Evolutionary conservation across 1,140 invertebrate genomes (phyloP).

Genomic region (Pseudomyrmex flavicornis): DNA sequence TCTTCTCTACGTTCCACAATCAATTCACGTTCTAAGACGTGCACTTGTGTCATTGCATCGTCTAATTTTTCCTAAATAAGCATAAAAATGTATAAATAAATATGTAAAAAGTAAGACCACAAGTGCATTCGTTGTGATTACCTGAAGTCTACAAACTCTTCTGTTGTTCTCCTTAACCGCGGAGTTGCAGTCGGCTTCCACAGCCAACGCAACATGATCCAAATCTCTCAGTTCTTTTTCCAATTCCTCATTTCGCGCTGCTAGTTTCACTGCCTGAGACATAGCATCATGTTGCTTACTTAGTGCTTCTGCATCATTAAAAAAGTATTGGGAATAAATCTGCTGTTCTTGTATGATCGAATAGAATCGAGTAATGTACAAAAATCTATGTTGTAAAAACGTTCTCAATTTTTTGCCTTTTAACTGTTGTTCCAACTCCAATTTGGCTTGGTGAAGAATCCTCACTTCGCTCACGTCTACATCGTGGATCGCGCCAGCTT

Average conservation of each 20-base stretch:
- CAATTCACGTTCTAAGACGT: slow-evolving; percentile 85
- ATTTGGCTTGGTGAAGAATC: slow-evolving; percentile 85
- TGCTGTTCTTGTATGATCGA: background rate
- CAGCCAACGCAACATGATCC: slow-evolving; percentile 88
- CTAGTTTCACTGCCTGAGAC: slow-evolving; percentile 88
- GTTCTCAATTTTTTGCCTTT: slow-evolving; percentile 80
- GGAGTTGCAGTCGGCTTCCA: slow-evolving; percentile 87
- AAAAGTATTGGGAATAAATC: slow-evolving; percentile 4
- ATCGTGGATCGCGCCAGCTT: slow-evolving; percentile 75
- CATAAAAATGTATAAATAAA: slow-evolving; percentile 47
- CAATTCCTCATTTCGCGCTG: slow-evolving; percentile 88
- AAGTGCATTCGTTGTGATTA: slow-evolving; percentile 60
- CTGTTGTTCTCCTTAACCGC: slow-evolving; percentile 82
- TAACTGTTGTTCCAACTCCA: slow-evolving; percentile 86
- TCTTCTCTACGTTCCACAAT: slow-evolving; percentile 82
- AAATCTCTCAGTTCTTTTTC: slow-evolving; percentile 89
- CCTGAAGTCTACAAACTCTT: slow-evolving; percentile 80
- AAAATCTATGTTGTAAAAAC: background rate
- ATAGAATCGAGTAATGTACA: background rate
- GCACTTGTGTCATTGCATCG: slow-evolving; percentile 82
- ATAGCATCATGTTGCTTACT: slow-evolving; percentile 91
- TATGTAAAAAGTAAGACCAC: background rate
- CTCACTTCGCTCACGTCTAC: slow-evolving; percentile 83
- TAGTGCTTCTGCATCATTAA: slow-evolving; percentile 83
- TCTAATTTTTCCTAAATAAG: slow-evolving; percentile 85